Evolutionary conservation across 1,140 invertebrate genomes (phyloP).

Genomic region (Sycophaga agraensis): DNA sequence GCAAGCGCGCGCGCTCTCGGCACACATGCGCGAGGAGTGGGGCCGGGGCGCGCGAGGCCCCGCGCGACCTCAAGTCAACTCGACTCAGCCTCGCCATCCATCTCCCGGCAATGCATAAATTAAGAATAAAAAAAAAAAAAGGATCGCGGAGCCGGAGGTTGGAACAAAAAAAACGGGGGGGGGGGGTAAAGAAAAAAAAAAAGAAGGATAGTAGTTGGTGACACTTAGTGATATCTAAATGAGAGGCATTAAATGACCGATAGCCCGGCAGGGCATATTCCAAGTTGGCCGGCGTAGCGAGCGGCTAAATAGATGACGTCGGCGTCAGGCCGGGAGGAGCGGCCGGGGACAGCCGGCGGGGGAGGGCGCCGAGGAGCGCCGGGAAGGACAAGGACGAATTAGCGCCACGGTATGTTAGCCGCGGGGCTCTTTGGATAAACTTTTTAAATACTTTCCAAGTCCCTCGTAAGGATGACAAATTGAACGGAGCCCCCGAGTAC

Average conservation of each 20-base stretch:
- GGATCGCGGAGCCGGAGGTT: no score
- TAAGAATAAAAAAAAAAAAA: neutral
- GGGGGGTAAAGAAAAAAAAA: neutral
- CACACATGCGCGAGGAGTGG: no score
- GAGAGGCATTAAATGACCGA: conserved; percentile 21
- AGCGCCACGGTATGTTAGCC: conserved; percentile 37
- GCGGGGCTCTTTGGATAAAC: conserved; percentile 39
- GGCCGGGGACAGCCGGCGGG: neutral
- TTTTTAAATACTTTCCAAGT: conserved; percentile 50
- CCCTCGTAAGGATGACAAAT: conserved; percentile 49
- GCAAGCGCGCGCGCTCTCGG: no score
- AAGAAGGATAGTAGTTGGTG: neutral
- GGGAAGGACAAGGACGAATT: conserved; percentile 39
- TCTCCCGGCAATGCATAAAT: conserved; percentile 5
- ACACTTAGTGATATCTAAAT: conserved; percentile 23
- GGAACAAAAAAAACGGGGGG: no score
- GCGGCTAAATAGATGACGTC: conserved; percentile 11
- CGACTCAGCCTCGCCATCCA: neutral
- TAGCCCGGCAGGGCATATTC: conserved; percentile 11
- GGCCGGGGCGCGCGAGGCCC: no score
- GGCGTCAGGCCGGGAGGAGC: neutral
- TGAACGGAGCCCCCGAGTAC: conserved; percentile 29
- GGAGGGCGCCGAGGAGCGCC: neutral
- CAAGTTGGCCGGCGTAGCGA: conserved; percentile 3
- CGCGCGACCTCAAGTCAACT: no score